A percentile compares a stretch with the other conserved stretches of the same genome.
These are phyloP conservation scores for Steinernema scapterisci DNA, from an alignment of 2,888 invertebrate genomes.

Conservation along the genomic window DNA sequence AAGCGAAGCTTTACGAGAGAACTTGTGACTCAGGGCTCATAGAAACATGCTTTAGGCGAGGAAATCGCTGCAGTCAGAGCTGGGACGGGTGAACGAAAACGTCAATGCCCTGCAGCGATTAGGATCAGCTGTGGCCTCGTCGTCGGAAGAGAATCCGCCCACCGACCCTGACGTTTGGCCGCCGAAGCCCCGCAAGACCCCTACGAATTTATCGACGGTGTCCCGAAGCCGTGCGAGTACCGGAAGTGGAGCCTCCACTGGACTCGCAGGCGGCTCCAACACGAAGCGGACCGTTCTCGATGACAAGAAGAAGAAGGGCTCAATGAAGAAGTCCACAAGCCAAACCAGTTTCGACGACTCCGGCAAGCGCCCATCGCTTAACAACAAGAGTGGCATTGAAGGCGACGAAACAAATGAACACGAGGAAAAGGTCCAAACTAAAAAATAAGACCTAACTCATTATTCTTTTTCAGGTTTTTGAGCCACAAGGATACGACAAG, in stretches of 20 bases:
- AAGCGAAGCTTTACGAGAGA: background rate
- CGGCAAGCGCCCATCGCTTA: background rate
- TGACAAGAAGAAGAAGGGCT: constrained; percentile 2
- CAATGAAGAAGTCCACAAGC: constrained; percentile 11
- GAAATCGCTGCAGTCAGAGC: constrained; percentile 11
- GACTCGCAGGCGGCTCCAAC: background rate
- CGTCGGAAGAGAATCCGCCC: constrained; percentile 1
- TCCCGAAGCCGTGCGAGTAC: constrained; percentile 7
- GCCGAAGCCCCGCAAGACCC: background rate
- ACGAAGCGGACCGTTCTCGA: background rate
- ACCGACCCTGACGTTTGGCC: constrained; percentile 23
- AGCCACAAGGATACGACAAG: constrained; percentile 81
- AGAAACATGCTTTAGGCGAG: background rate
- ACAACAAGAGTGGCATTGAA: background rate
- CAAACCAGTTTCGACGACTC: constrained; percentile 3
- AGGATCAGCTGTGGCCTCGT: constrained; percentile 7
- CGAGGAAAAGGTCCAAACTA: background rate
- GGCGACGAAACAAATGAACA: background rate
- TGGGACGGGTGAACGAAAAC: background rate
- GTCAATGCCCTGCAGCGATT: background rate
- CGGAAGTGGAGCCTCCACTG: background rate
- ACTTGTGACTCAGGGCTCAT: background rate
- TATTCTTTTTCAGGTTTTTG: constrained; percentile 75
- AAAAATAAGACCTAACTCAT: background rate
- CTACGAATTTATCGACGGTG: background rate